These are phyloP conservation scores for Anguilla pacifica DNA, from an alignment of 2,797 vertebrate genomes.

Conservation along the genomic window DNA sequence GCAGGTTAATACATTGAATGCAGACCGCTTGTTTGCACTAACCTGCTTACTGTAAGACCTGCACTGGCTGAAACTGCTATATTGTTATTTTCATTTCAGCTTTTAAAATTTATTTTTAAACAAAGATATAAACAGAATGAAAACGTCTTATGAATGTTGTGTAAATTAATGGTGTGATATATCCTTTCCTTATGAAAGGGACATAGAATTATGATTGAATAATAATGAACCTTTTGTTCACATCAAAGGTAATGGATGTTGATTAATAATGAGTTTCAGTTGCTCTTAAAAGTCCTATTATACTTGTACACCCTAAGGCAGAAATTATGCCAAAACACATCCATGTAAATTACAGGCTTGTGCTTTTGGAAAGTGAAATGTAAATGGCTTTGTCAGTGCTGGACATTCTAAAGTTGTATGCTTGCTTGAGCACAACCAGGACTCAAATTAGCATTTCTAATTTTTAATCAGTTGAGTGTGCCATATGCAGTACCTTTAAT, in stretches of 20 bases:
- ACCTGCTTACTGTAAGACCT: background rate
- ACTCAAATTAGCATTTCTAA: background rate
- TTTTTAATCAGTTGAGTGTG: background rate
- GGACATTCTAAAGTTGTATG: background rate
- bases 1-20: background rate
- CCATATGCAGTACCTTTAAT: background rate
- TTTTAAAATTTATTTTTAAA: background rate
- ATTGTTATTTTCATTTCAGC: background rate
- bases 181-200: background rate
- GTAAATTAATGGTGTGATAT: background rate
- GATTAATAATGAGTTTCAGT: background rate
- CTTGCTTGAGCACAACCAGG: background rate
- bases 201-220: background rate
- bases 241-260: background rate
- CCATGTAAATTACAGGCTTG: background rate
- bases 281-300: background rate
- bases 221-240: background rate
- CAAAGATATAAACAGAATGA: too few relatives aligned
- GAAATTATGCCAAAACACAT: background rate
- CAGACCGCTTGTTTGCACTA: background rate
- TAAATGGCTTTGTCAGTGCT: background rate
- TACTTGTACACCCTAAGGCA: background rate
- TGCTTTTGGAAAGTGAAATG: background rate
- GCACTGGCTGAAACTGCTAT: constrained; percentile 4
- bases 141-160: background rate